These are phyloP conservation scores for Entomyzon cyanotis DNA, from an alignment of 2,113 vertebrate genomes.

Conservation along the genomic window DNA sequence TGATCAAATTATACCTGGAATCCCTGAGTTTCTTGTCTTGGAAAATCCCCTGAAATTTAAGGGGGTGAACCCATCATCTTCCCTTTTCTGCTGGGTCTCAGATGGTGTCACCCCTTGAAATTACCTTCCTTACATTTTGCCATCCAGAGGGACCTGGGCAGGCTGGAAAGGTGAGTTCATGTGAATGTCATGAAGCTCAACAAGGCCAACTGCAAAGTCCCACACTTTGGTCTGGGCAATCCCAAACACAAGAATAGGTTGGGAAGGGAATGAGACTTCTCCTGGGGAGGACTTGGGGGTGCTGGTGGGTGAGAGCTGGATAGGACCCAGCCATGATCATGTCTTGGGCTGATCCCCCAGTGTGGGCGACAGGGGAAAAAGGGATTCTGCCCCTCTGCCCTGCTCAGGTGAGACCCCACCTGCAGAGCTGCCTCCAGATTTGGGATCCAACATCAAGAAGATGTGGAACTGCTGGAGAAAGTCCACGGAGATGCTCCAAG, in stretches of 20 bases:
- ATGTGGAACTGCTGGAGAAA: rapidly evolving
- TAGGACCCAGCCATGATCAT: neutral
- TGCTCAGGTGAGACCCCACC: neutral
- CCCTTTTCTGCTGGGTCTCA: neutral
- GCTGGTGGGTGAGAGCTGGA: neutral
- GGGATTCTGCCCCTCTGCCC: neutral
- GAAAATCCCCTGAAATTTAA: neutral
- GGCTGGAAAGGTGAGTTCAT: too few species aligned
- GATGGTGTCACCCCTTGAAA: neutral
- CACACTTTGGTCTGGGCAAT: neutral
- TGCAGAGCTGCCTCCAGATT: neutral
- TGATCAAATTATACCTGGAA: neutral
- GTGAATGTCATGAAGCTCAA: neutral
- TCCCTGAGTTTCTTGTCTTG: neutral
- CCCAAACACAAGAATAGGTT: too few species aligned
- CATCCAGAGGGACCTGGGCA: neutral
- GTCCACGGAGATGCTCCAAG: rapidly evolving
- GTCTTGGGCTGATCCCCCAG: neutral
- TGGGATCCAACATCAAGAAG: neutral
- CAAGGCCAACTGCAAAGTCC: neutral
- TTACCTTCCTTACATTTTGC: neutral
- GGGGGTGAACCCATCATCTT: neutral
- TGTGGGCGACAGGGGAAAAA: rapidly evolving
- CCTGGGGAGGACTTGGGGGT: neutral
- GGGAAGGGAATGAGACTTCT: neutral